Base-by-base conservation (phyloP, 1,140 invertebrate genomes). In the Bombus waltoni region DNA sequence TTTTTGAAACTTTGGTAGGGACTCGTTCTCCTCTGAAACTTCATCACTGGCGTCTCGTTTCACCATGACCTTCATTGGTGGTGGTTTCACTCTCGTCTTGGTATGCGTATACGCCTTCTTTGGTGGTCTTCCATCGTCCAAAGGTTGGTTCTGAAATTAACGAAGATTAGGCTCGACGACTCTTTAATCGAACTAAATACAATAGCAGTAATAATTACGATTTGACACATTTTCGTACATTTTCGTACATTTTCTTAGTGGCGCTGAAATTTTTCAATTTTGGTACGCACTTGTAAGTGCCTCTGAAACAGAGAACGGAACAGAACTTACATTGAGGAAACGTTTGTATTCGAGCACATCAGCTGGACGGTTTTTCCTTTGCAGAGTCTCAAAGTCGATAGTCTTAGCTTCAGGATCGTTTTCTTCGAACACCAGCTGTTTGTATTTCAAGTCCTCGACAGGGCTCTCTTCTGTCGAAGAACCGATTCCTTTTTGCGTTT, bases 271-370 rank as follows among this genome's bases (percentile, higher is more conserved):
- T 8, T 53, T 8, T 53, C 18, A 53, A 53, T 53, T 53, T 53
- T 22, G 18, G 18, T 22, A 53, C 2, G 18, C 18, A 8, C 47
- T 53, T 53, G 47, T 22, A 22, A 5, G 0, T 53, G 6, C 1
- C 18, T 22, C 1, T 53, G 47, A 53, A 53, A 53, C 47, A 53
- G 6, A 53, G 18, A 53, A 53, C 32, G 1, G 32, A 32, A 73
- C 22, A 4, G 2, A 72, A 87, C 89, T 88, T 65, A 94, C 94
- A 76, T 92, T 93, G 1, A 94, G 78, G 62, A 94, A 93, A 35
- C 91, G 86, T 71, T 94, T 94, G 81, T 94, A 94, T 42, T 94
- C 91, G 11, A 93, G 83, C 28, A 94, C 85, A 68, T 93, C 93
- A 13, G 92, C 91, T 9, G 93, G 93, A 84, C 92, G 89, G 89